These are phyloP conservation scores for Propithecus coquereli DNA, from an alignment of 2,113 vertebrate genomes.

Conservation along the genomic window DNA sequence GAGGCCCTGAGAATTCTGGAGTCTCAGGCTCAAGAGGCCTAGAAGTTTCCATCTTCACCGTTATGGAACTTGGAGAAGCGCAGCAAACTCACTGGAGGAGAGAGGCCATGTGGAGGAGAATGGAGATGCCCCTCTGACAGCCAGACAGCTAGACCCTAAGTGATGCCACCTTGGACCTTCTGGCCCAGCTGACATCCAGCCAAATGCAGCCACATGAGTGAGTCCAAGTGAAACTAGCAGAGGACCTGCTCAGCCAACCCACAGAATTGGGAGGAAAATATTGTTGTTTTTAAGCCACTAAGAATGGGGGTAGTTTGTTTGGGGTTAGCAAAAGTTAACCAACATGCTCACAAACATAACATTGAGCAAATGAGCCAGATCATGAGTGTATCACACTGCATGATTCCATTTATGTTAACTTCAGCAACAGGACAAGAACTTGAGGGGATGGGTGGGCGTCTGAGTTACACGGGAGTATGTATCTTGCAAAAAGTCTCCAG, in stretches of 20 bases:
- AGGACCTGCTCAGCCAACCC: neutral
- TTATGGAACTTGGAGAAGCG: neutral
- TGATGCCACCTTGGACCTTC: neutral
- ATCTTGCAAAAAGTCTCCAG: neutral
- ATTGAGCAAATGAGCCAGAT: neutral
- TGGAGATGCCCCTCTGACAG: neutral
- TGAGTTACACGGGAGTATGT: neutral
- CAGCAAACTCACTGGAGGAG: neutral
- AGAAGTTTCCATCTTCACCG: neutral
- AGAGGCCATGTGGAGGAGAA: neutral
- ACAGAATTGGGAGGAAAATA: neutral
- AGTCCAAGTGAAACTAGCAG: neutral
- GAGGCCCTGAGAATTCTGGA: neutral
- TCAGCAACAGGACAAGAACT: neutral
- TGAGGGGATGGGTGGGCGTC: neutral
- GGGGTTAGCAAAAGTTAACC: neutral
- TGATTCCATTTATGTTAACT: neutral
- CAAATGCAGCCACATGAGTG: rapidly evolving
- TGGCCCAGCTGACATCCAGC: neutral
- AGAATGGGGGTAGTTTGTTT: neutral
- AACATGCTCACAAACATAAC: neutral
- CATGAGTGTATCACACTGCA: neutral
- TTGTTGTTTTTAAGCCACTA: neutral
- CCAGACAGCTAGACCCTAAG: neutral
- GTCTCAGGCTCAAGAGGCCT: neutral